Conservation (phyloP, 2,797 vertebrate genomes). For the Tokudaia muenninki region DNA sequence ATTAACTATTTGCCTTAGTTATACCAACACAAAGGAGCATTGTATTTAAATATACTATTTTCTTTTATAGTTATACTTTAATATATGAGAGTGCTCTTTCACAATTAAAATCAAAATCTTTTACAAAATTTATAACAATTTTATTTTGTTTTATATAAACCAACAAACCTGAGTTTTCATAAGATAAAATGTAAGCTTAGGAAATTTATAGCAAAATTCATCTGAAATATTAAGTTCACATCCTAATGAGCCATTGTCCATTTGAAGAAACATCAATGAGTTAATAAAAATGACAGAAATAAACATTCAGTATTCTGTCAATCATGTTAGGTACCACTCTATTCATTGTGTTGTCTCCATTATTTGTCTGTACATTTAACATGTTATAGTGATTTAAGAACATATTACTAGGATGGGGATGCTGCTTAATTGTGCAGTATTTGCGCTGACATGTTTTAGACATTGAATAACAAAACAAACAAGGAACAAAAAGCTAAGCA, state of each 20-base stretch:
- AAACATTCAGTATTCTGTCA: background rate
- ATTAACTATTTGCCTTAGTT: conserved; percentile 16
- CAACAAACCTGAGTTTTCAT: background rate
- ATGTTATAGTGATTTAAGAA: background rate
- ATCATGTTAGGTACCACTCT: background rate
- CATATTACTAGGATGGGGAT: background rate
- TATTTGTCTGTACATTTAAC: background rate
- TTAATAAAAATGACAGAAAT: background rate
- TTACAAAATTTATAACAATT: background rate
- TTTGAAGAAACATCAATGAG: background rate
- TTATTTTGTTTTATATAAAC: background rate
- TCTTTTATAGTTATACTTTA: background rate
- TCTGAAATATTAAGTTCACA: background rate
- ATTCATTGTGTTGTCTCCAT: background rate
- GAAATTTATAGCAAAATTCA: conserved; percentile 20
- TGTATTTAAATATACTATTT: background rate
- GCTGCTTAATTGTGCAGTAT: background rate
- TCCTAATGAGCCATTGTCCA: background rate
- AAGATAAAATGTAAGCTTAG: background rate
- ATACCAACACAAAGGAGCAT: background rate
- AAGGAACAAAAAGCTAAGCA: background rate
- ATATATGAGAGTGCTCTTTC: background rate
- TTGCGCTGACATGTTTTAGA: background rate
- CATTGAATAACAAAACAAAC: background rate
- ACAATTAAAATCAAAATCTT: conserved; percentile 52